Percentiles rank a stretch among this genome's conserved stretches.
phyloP scores from a whole-genome alignment of 2,888 invertebrate genomes.

The Rotaria macrura region DNA sequence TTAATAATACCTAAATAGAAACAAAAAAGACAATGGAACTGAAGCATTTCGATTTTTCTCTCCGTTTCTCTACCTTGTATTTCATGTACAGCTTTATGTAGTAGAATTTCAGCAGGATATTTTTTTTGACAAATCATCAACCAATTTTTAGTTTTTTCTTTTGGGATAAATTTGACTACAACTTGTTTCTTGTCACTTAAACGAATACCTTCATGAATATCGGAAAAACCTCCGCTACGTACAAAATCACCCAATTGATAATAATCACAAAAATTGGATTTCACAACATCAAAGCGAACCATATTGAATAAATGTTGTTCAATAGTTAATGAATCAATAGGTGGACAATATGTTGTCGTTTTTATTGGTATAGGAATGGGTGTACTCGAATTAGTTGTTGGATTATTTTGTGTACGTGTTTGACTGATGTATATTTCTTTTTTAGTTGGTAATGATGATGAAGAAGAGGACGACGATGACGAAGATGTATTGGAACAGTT shows the following conservation, averaged over 20 bases:
- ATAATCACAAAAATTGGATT: slow-evolving; percentile 4
- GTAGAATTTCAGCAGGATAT: slow-evolving; percentile 33
- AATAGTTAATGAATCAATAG: background rate
- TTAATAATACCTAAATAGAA: slow-evolving; percentile 52
- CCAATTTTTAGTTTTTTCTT: slow-evolving; percentile 34
- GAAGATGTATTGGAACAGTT: slow-evolving; percentile 2
- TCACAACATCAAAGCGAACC: slow-evolving; percentile 3
- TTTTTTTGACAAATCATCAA: slow-evolving; percentile 31
- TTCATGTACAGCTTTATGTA: slow-evolving; percentile 24
- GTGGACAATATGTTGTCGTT: background rate
- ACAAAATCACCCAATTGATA: slow-evolving; percentile 31
- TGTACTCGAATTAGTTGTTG: background rate
- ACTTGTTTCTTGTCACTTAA: slow-evolving; percentile 21
- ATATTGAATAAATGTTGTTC: slow-evolving; percentile 8
- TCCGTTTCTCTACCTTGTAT: background rate
- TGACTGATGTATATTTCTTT: background rate
- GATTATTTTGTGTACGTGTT: background rate
- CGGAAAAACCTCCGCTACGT: slow-evolving; percentile 32
- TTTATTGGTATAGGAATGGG: background rate
- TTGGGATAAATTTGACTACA: slow-evolving; percentile 32
- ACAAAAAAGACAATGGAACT: background rate
- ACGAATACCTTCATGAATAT: slow-evolving; percentile 30
- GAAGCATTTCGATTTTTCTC: background rate
- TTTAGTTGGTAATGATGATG: background rate
- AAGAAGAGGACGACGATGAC: background rate